Conservation (phyloP, 2,888 invertebrate species). For the Drosophila siamana region DNA sequence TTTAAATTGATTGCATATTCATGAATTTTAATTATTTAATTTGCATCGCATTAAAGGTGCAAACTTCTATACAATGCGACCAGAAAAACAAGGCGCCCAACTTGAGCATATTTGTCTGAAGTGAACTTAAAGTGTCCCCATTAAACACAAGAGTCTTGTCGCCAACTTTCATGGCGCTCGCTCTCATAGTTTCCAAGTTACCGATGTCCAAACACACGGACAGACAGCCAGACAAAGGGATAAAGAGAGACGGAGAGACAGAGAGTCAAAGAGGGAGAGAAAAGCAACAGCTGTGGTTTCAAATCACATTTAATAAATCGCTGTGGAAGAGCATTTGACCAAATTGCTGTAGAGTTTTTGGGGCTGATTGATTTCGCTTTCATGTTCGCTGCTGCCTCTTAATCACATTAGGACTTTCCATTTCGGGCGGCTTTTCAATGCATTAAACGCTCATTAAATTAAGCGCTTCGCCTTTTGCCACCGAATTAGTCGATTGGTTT, state of each 20-base stretch:
- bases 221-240: neutral
- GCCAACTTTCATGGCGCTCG: too few relatives aligned
- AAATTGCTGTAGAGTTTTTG: slow-evolving; percentile 1
- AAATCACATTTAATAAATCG: neutral
- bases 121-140: too few relatives aligned
- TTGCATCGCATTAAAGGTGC: slow-evolving; percentile 18
- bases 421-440: neutral
- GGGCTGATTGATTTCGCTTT: slow-evolving; percentile 21
- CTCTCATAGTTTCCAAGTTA: too few relatives aligned
- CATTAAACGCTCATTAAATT: slow-evolving; percentile 22
- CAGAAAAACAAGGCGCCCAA: too few relatives aligned
- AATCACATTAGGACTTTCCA: slow-evolving; percentile 35
- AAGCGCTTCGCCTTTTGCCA: slow-evolving; percentile 1
- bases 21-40: slow-evolving; percentile 26
- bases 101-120: too few relatives aligned
- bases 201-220: too few relatives aligned
- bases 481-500: neutral
- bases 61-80: too few relatives aligned
- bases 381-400: slow-evolving; percentile 7
- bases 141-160: too few relatives aligned
- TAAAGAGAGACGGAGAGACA: neutral
- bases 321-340: neutral
- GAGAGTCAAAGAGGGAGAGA: neutral
- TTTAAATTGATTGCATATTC: slow-evolving; percentile 24
- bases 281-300: slow-evolving; percentile 1